Evolutionary conservation across 1,140 invertebrate species (phyloP), one percentile per base, ranked within the genome.

Genomic region (Lepidostoma basale): DNA sequence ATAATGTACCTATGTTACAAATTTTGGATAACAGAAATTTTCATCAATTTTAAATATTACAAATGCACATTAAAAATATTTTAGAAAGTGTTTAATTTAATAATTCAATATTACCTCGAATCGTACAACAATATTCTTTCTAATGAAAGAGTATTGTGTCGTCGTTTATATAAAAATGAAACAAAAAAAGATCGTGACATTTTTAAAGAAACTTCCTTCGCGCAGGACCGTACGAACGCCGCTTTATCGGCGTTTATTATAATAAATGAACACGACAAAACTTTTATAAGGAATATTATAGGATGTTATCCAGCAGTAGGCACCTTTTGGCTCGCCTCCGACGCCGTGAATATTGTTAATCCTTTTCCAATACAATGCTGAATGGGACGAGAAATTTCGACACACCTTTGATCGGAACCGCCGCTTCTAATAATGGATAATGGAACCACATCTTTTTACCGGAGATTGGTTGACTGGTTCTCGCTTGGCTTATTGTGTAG

Each of bases 221-320:
- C n/a, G n/a, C n/a, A n/a, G n/a, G 18, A 23, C 33, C 8, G 45
- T 49, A 12, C 12, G 20, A 30, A 33, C 52, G 25, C 52, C 16
- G 52, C 45, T 23, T 60, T 25, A 6, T 18, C 20, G n/a, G 30
- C n/a, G 42, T 42, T 60, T 40, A 42, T 26, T 9, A 33, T 33
- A 47, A 63, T 63, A 63, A 67, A 67, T 59, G 42, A 49, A 23
- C 10, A 22, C 39, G 56, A 16, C 45, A 14, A 52, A 18, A 52
- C 25, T 68, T 68, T 68, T 62, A 68, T 68, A 39, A 25, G 67
- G 67, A 68, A 62, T n/a, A n/a, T 68, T 62, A 68, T 54, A 39
- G 39, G 47, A 62, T 54, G 40, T 44, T 10, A 2, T 22, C 22
- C 18, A 12, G 26, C 22, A 26, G 52, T 18, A 23, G 14, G 14